These are phyloP conservation scores for Meta bourneti DNA, from an alignment of 2,888 invertebrate species.

Conservation along the genomic window DNA sequence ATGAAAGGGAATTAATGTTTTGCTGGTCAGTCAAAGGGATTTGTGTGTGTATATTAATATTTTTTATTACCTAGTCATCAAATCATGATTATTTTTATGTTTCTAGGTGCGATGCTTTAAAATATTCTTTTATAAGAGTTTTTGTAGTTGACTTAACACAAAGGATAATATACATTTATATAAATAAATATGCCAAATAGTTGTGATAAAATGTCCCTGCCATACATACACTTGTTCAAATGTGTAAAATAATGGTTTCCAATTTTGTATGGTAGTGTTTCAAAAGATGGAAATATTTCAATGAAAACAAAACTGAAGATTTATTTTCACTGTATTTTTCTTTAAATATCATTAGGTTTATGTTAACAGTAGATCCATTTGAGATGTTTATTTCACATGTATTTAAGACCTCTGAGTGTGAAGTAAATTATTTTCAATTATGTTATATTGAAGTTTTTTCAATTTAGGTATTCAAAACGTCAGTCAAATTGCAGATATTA, in stretches of 20 bases:
- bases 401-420: too few species aligned
- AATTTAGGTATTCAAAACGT: too few species aligned
- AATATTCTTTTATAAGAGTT: not conserved
- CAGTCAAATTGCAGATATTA: too few species aligned
- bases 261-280: conserved; percentile 1
- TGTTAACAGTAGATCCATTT: not conserved
- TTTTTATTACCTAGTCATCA: conserved; percentile 42
- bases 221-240: not conserved
- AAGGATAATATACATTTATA: not conserved
- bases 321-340: not conserved
- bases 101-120: conserved; percentile 10
- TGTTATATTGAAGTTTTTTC: too few species aligned
- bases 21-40: conserved; percentile 7
- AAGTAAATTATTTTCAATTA: too few species aligned
- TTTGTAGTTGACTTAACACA: conserved; percentile 5
- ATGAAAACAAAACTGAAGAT: not conserved
- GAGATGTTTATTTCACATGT: not conserved
- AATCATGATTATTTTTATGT: conserved; percentile 24
- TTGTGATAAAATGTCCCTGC: conserved; percentile 9
- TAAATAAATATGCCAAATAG: conserved; percentile 25
- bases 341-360: not conserved
- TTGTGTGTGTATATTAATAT: conserved; percentile 28
- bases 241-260: not conserved
- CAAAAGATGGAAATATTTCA: not conserved
- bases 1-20: not conserved